phyloP scores from a whole-genome alignment of 2,797 vertebrate species.

The Atherinosoma microstoma region DNA sequence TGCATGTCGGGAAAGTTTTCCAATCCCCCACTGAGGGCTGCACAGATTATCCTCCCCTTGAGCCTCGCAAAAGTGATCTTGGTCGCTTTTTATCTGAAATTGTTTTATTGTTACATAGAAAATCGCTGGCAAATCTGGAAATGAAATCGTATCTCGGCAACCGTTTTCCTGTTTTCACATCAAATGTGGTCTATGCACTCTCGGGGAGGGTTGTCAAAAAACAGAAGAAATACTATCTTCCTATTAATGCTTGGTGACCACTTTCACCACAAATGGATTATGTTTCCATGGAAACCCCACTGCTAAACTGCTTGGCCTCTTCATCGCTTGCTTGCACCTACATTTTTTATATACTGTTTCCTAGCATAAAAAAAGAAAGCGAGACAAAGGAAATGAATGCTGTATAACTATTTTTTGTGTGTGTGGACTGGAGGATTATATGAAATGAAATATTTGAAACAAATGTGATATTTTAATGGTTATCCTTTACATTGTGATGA shows the following conservation, averaged over 20 bases:
- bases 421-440: neutral
- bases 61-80: neutral
- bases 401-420: neutral
- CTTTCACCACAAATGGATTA: neutral
- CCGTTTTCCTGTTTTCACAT: neutral
- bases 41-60: neutral
- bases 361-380: neutral
- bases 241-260: neutral
- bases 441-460: neutral
- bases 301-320: neutral
- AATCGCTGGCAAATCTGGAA: neutral
- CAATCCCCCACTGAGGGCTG: neutral
- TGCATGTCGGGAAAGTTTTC: neutral
- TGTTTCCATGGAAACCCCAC: neutral
- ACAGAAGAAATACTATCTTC: neutral
- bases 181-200: neutral
- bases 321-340: neutral
- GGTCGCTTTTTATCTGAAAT: neutral
- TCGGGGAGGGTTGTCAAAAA: neutral
- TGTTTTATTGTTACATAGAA: neutral
- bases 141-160: neutral
- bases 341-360: neutral
- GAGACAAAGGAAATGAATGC: neutral
- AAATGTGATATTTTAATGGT: slow-evolving; percentile 27
- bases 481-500: slow-evolving; percentile 63